These are phyloP conservation scores for Neomonachus schauinslandi DNA, from an alignment of 2,113 vertebrate genomes.

Conservation along the genomic window DNA sequence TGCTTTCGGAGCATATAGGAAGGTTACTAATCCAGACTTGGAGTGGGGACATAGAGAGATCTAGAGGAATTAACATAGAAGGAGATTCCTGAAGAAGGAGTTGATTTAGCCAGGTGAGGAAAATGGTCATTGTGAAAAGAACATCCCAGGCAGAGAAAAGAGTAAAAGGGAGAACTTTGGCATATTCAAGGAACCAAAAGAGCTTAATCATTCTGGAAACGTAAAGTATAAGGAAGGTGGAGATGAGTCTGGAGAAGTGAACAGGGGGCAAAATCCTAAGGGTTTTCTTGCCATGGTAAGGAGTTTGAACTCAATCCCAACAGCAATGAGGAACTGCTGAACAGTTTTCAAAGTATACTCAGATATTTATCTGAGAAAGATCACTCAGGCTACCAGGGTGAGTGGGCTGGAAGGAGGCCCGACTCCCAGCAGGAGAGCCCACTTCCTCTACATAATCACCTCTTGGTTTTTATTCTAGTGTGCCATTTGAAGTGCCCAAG, in stretches of 20 bases:
- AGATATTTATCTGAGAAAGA: constrained; percentile 35
- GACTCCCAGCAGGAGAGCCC: neutral
- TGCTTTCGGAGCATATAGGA: neutral
- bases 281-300: constrained; percentile 30
- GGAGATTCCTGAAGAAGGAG: neutral
- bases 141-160: constrained; percentile 5
- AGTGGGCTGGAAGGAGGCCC: neutral
- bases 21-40: neutral
- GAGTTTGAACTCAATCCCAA: neutral
- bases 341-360: constrained; percentile 22
- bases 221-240: neutral
- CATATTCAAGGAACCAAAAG: neutral
- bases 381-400: neutral
- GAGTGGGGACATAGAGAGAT: neutral
- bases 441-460: neutral
- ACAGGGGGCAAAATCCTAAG: neutral
- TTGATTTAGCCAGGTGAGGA: constrained; percentile 2
- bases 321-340: neutral
- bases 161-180: neutral
- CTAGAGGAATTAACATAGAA: neutral
- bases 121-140: constrained; percentile 9
- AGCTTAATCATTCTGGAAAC: constrained; percentile 3
- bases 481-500: constrained; percentile 80
- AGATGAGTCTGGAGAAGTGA: neutral
- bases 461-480: constrained; percentile 84